A percentile compares a stretch with the other conserved stretches of the same genome.
phyloP scores from a whole-genome alignment of 2,113 vertebrate species.

The Eulacestoma nigropectus region DNA sequence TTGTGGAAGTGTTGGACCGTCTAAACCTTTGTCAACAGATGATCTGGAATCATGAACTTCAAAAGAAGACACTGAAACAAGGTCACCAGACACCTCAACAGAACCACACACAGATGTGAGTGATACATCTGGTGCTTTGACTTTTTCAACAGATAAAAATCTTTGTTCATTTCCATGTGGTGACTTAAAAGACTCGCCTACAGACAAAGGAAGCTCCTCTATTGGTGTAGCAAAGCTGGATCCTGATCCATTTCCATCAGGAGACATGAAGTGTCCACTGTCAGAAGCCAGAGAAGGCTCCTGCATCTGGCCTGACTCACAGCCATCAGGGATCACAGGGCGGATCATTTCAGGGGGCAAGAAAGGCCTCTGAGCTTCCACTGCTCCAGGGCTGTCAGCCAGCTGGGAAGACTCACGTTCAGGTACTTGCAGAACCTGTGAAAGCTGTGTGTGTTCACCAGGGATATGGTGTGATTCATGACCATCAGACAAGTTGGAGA shows the following conservation, averaged over 20 bases:
- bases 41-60: background rate
- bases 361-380: conserved; percentile 10
- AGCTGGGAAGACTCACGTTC: conserved; percentile 28
- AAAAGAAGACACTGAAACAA: background rate
- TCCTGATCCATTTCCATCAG: conserved; percentile 13
- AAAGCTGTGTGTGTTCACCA: background rate
- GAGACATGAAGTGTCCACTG: conserved; percentile 33
- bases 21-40: background rate
- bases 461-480: background rate
- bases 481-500: conserved; percentile 15
- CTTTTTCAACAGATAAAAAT: background rate
- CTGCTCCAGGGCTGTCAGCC: background rate
- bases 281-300: background rate
- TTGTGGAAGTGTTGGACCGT: background rate
- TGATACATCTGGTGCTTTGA: background rate
- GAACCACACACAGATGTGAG: background rate
- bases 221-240: background rate
- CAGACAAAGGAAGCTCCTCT: conserved; percentile 34
- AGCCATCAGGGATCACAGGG: background rate
- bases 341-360: conserved; percentile 33
- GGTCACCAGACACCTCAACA: background rate
- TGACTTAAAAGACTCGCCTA: conserved; percentile 59
- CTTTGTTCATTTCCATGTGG: conserved; percentile 12
- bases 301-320: background rate
- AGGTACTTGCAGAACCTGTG: background rate